Percentiles rank a stretch among this genome's conserved stretches.
These are phyloP conservation scores for Oryzaephilus surinamensis DNA, from an alignment of 1,140 invertebrate species.

Conservation along the genomic window DNA sequence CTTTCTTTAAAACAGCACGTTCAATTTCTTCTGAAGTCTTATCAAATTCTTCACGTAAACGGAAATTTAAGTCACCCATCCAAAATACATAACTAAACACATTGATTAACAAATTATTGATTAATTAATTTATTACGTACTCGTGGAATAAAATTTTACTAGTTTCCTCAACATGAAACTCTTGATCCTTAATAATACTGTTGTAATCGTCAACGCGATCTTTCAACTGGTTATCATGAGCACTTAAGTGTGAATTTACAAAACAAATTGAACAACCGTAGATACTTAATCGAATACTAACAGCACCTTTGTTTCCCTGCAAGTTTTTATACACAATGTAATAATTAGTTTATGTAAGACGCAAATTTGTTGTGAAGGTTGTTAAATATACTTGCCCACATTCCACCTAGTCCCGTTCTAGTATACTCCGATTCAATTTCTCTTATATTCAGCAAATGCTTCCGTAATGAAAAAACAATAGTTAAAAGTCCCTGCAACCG, in stretches of 20 bases:
- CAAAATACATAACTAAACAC: conserved; percentile 80
- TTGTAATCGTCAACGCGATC: conserved; percentile 81
- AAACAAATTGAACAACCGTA: conserved; percentile 80
- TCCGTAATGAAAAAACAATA: conserved; percentile 61
- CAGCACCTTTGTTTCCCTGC: conserved; percentile 92
- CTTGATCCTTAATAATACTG: conserved; percentile 62
- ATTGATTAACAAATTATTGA: conserved; percentile 13
- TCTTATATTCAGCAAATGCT: conserved; percentile 67
- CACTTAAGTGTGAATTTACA: conserved; percentile 79
- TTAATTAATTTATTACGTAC: conserved; percentile 41
- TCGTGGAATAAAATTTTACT: conserved; percentile 83
- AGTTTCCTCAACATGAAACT: conserved; percentile 60
- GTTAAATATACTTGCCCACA: conserved; percentile 53
- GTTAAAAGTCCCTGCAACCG: conserved; percentile 71
- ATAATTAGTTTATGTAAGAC: no score
- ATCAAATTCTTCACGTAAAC: conserved; percentile 53
- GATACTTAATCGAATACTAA: conserved; percentile 73
- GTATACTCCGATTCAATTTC: conserved; percentile 78
- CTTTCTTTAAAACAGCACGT: conserved; percentile 49
- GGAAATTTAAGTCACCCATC: conserved; percentile 92
- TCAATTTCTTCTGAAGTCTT: conserved; percentile 55
- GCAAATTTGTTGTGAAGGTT: not conserved
- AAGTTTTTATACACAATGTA: conserved; percentile 21
- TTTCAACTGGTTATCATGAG: conserved; percentile 70
- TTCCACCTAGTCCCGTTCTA: conserved; percentile 76